Base-by-base conservation (phyloP, 2,113 vertebrate genomes). In the Hippopotamus amphibius region DNA sequence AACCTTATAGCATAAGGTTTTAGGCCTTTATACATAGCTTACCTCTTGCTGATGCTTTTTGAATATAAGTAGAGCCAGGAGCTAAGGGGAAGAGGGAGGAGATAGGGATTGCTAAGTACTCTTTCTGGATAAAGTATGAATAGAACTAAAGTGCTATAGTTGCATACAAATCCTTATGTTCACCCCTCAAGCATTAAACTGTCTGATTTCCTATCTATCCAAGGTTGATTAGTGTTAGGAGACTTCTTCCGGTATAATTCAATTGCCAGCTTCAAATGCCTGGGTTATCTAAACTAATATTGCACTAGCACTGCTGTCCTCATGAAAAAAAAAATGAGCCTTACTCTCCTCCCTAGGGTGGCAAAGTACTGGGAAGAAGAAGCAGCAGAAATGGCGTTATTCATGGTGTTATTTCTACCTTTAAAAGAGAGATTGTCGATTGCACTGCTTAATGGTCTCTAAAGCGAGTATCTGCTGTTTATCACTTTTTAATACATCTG, bases 121-220 rank as follows among this genome's bases (percentile, higher is more conserved):
- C 96, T 98, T 97, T 98, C 97, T 98, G 93, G 95, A 93, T 98
- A 90, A 98, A 93, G 92, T 92, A 92, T 69, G 94, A 97, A 97
- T 50, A n/a, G n/a, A 90, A 91, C n/a, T 43, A 61, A 97, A 97
- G 83, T 97, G 91, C 66, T 90, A 8, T 76, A 76, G 88, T 96
- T 96, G 97, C 93, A 97, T 98, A 98, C 85, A 98, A 98, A 98
- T 97, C 92, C 96, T 97, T 88, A 57, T 98, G 98, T 98, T 99
- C 98, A 98, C 93, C 98, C 98, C 93, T 11, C 94, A 77, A 98
- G 98, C 98, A 96, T 59, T 98, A 15, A 97, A 95, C 77, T 93
- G 87, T 98, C 98, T 98, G 98, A 98, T 98, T 98, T 97, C 89
- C 96, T 98, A 87, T 97, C 98, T 98, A 80, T 96, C 91, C 86